phyloP scores from a whole-genome alignment of 2,888 invertebrate genomes.

The Amblyjoppa fuscipennis region DNA sequence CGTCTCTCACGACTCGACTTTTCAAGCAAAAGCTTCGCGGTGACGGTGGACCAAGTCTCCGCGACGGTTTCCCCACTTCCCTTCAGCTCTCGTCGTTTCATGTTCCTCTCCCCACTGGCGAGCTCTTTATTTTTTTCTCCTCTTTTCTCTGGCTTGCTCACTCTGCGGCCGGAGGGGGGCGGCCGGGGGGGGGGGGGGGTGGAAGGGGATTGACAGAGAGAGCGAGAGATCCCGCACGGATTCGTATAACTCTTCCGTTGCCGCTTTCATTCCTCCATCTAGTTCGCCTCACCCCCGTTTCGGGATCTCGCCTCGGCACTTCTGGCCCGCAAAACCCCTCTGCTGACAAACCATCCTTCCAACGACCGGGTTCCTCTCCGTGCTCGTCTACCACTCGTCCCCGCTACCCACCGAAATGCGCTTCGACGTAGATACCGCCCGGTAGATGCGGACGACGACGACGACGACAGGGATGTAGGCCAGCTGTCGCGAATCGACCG shows the following conservation, averaged over 20 bases:
- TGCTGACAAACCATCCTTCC: constrained; percentile 50
- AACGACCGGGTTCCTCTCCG: constrained; percentile 28
- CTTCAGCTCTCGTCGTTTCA: constrained; percentile 50
- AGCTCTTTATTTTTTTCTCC: constrained; percentile 35
- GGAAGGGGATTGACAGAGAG: constrained; percentile 26
- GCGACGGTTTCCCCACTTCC: constrained; percentile 52
- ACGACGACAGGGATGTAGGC: constrained; percentile 67
- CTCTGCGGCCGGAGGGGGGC: constrained; percentile 22
- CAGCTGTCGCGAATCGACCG: constrained; percentile 70
- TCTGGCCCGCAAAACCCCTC: constrained; percentile 40
- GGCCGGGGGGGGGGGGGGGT: constrained; percentile 49
- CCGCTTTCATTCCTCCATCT: constrained; percentile 61
- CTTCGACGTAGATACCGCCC: constrained; percentile 24
- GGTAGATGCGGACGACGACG: constrained; percentile 40
- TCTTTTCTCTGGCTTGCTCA: constrained; percentile 36
- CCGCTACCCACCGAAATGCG: constrained; percentile 27
- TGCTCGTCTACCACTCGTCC: constrained; percentile 16
- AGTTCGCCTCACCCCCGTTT: constrained; percentile 55
- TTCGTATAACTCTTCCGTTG: constrained; percentile 64
- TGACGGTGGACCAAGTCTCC: constrained; percentile 55
- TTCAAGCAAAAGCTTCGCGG: constrained; percentile 53
- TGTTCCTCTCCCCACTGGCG: constrained; percentile 37
- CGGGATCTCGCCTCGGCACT: constrained; percentile 56
- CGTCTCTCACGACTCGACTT: constrained; percentile 55
- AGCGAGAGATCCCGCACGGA: constrained; percentile 22